Percentiles rank a stretch among this genome's conserved stretches.
phyloP scores from a whole-genome alignment of 2,797 vertebrate genomes.

The Clamator glandarius region DNA sequence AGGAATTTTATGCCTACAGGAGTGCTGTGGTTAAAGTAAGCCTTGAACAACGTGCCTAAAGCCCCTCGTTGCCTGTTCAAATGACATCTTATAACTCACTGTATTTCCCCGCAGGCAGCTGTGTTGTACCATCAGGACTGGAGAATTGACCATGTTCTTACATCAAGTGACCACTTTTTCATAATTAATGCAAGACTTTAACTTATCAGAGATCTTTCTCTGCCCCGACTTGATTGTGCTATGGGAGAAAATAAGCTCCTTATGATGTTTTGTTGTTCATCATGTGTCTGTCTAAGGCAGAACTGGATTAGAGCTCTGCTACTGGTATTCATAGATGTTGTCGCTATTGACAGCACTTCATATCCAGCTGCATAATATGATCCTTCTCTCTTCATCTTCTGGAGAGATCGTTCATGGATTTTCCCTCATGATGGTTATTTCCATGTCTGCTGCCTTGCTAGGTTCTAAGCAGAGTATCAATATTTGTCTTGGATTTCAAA shows the following conservation, averaged over 20 bases:
- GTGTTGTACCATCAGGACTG: background rate
- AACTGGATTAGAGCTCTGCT: background rate
- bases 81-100: background rate
- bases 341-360: background rate
- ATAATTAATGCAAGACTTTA: constrained; percentile 3
- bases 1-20: background rate
- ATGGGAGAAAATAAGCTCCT: background rate
- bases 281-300: background rate
- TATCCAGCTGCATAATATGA: background rate
- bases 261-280: background rate
- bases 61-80: background rate
- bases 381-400: background rate
- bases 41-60: background rate
- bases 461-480: background rate
- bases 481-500: background rate
- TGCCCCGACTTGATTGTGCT: background rate
- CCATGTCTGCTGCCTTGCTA: background rate
- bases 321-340: background rate
- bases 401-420: background rate
- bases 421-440: background rate
- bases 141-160: background rate
- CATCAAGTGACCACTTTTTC: background rate
- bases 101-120: background rate
- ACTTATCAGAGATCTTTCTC: background rate
- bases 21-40: background rate